Evolutionary conservation across 2,113 vertebrate genomes (phyloP), one percentile per base, ranked within the genome.

Genomic region (Eleginops maclovinus): DNA sequence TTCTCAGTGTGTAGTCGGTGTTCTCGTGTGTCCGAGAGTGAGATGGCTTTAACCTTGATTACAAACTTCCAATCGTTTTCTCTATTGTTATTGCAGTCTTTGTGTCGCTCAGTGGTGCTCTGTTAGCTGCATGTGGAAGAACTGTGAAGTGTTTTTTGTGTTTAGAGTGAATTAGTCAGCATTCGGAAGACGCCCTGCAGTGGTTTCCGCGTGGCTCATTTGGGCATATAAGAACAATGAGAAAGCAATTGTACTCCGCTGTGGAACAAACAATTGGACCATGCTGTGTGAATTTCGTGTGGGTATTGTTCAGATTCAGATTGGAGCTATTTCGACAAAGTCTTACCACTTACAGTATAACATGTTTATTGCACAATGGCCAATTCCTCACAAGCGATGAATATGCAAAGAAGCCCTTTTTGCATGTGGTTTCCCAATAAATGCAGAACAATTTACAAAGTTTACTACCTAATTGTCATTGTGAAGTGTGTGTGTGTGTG

Each of bases 151-250:
- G 21, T 28, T 71, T 21, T 75, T 44, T 82, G 56, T 77, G 15
- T 79, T 72, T 28, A 55, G 43, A 82, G 24, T 68, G 31, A 86
- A 75, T 81, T 71, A 50, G 40, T 80, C 79, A 82, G 71, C 70
- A 51, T 72, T 65, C 3, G 1, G 68, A 63, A 31, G 44, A 63
- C 83, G 69, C 66, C 73, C 77, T 88, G 82, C 63, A 83, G 75
- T 72, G 64, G 47, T 87, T 80, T 73, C 49, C 49, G 36, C 41
- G 43, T 67, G 46, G 11, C 65, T 87, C 54, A 78, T 79, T 83
- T 84, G 73, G 70, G 36, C 49, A 69, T 71, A 67, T 62, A 50
- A 66, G 55, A 72, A 70, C 85, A 90, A 87, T 82, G 66, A 86
- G 50, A 66, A 67, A 85, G 54, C 79, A 81, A 79, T 88, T 81